Conservation (phyloP, 2,797 vertebrate genomes). For the Melanotaenia pygmaea region DNA sequence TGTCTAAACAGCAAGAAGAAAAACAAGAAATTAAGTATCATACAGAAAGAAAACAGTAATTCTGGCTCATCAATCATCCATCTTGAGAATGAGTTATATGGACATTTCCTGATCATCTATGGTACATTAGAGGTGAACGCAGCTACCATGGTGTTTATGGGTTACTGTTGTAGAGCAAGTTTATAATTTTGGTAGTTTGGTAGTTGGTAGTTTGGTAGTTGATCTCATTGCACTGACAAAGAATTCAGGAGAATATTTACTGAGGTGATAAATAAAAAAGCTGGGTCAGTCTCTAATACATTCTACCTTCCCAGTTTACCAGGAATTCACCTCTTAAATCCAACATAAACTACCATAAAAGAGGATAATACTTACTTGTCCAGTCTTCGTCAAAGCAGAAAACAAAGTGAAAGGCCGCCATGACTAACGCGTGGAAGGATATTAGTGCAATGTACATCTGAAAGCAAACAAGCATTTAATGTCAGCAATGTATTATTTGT, state of each 20-base stretch:
- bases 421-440: constrained; percentile 91
- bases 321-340: neutral
- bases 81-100: too few species aligned
- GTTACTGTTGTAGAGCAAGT: neutral
- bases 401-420: constrained; percentile 96
- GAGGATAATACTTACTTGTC: constrained; percentile 87
- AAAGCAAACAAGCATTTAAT: constrained; percentile 64
- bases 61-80: too few species aligned
- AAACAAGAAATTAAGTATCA: too few species aligned
- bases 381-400: constrained; percentile 98
- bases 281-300: neutral
- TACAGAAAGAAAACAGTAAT: too few species aligned
- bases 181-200: neutral
- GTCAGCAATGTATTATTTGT: neutral
- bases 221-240: neutral
- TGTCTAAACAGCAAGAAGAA: too few species aligned
- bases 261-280: neutral
- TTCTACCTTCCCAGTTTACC: neutral
- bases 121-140: neutral
- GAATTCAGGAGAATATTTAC: neutral
- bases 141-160: neutral
- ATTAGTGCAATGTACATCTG: constrained; percentile 99
- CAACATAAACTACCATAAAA: neutral
- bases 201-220: too few species aligned
- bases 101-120: neutral